A percentile compares a stretch with the other conserved stretches of the same genome.
These are phyloP conservation scores for Intellagama lesueurii DNA, from an alignment of 2,797 vertebrate genomes.

Conservation along the genomic window DNA sequence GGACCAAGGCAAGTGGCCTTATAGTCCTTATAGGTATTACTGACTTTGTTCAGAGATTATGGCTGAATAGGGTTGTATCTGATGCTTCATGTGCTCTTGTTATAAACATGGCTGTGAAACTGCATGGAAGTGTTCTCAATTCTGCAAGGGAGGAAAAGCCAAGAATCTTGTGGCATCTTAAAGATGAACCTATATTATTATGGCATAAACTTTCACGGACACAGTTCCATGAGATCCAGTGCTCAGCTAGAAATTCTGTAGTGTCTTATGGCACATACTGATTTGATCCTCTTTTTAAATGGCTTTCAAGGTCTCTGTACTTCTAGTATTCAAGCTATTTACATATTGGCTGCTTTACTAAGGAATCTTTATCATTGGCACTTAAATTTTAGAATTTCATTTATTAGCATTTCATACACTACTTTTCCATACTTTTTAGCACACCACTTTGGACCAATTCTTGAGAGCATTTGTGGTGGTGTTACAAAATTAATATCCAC, in stretches of 20 bases:
- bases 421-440: not conserved
- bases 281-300: not conserved
- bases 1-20: not conserved
- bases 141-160: not conserved
- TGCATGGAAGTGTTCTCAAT: not conserved
- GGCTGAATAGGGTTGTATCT: not conserved
- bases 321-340: not conserved
- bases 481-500: not conserved
- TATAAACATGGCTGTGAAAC: not conserved
- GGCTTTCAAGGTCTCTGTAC: not conserved
- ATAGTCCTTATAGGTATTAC: not conserved
- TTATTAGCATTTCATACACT: not conserved
- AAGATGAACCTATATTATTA: not conserved
- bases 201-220: not conserved
- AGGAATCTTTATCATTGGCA: not conserved
- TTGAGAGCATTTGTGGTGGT: not conserved
- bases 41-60: not conserved
- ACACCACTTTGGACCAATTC: not conserved
- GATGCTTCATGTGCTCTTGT: not conserved
- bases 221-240: not conserved
- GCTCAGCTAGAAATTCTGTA: not conserved
- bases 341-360: not conserved
- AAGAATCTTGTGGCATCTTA: not conserved
- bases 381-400: not conserved
- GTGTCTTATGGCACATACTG: not conserved